Base-by-base conservation (phyloP, 2,888 invertebrate genomes). In the Seladonia tumulorum region DNA sequence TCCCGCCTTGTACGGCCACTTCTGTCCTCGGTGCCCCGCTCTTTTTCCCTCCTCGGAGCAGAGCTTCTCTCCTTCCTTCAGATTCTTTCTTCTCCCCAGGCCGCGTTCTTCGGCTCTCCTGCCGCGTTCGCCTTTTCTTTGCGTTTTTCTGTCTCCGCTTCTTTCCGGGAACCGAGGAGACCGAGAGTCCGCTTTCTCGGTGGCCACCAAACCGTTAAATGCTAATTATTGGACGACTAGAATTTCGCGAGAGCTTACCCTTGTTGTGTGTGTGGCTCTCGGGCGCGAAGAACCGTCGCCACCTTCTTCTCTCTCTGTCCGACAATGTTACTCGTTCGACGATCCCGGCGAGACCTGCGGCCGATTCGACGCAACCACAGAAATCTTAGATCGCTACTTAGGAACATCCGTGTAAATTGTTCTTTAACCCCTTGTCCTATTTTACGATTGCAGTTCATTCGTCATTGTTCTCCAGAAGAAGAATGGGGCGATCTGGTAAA, bases 1-100 rank as follows among this genome's bases (percentile, higher is more conserved):
- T 90, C 81, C 88, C 89, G 88, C 88, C 86, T 86, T 88, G 83
- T 87, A 89, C 82, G 89, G 90, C 90, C 88, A 89, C 90, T 93
- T 93, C 87, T 91, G 87, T 90, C 87, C 88, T 88, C 89, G 86
- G 85, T 82, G 82, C 81, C 86, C 82, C 75, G 83, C 77, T 87
- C 85, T 84, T 82, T 90, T 82, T 89, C 81, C 68, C 86, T 89
- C 84, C 83, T 88, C 80, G 75, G 22, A 53, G 53, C 22, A 29
- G 29, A 29, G 29, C 29, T 63, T 29, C 29, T 25, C 25, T 25
- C 29, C 29, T 60, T 60, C 25, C 25, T 63, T 29, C 60, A 7
- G 60, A 63, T 42, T 47, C 29, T 73, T 76, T 80, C 66, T 49
- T 68, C 76, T 60, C 42, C 49, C 3, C 70, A 63, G 66, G 66